A percentile compares a stretch with the other conserved stretches of the same genome.
These are phyloP conservation scores for Laterallus jamaicensis DNA, from an alignment of 2,113 vertebrate species.

Conservation along the genomic window DNA sequence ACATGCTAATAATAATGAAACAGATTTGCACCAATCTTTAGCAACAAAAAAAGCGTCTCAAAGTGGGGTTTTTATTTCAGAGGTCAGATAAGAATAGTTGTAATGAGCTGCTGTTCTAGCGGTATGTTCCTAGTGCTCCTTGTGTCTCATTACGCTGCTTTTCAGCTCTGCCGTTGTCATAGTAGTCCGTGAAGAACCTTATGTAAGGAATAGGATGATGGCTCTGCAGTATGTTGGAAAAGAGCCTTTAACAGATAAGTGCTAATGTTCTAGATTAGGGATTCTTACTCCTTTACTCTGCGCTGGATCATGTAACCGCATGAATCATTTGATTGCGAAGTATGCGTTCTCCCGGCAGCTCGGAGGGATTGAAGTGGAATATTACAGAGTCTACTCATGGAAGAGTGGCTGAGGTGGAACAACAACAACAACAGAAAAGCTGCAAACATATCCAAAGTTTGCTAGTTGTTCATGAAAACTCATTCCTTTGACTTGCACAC, in stretches of 20 bases:
- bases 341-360: not conserved
- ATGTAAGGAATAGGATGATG: constrained; percentile 30
- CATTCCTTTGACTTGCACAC: not conserved
- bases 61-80: not conserved
- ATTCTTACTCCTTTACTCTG: constrained; percentile 34
- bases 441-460: not conserved
- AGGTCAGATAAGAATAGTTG: constrained; percentile 1
- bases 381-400: constrained; percentile 12
- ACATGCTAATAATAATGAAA: not conserved
- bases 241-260: constrained; percentile 33
- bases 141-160: not conserved
- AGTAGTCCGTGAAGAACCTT: constrained; percentile 52
- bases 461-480: not conserved
- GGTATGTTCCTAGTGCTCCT: not conserved
- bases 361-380: not conserved
- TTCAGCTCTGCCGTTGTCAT: constrained; percentile 50
- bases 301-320: not conserved
- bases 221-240: not conserved
- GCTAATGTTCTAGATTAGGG: constrained; percentile 42
- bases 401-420: not conserved
- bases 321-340: constrained; percentile 42
- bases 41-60: not conserved
- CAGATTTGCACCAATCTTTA: not conserved
- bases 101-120: not conserved
- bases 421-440: not conserved